Conservation (phyloP, 1,140 invertebrate genomes). For the Drosophila nasuta region DNA sequence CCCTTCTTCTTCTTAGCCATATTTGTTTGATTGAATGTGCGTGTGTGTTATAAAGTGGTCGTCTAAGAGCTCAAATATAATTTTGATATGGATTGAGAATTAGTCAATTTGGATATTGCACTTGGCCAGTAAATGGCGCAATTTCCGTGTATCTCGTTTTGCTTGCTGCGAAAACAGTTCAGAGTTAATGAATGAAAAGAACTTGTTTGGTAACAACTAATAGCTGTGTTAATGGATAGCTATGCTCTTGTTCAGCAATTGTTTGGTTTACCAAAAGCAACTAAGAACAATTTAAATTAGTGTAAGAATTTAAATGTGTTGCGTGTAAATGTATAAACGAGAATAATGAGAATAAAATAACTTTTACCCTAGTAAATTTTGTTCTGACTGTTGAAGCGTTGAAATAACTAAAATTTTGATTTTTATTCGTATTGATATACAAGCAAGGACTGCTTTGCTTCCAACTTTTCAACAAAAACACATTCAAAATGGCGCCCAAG, state of each 20-base stretch:
- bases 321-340: background rate
- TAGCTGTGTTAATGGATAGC: background rate
- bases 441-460: constrained; percentile 1
- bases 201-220: background rate
- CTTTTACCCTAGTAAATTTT: constrained; percentile 42
- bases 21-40: constrained; percentile 26
- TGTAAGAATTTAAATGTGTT: background rate
- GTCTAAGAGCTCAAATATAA: constrained; percentile 34
- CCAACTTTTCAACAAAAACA: background rate
- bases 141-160: constrained; percentile 62
- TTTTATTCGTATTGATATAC: background rate
- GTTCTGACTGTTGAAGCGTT: constrained; percentile 33
- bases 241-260: background rate
- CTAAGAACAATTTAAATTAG: constrained; percentile 8
- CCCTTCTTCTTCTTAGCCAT: constrained; percentile 74
- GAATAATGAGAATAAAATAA: constrained; percentile 33
- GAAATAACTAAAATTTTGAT: constrained; percentile 34
- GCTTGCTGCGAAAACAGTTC: constrained; percentile 11
- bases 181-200: background rate
- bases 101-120: constrained; percentile 76
- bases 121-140: constrained; percentile 74
- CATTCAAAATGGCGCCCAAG: background rate
- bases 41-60: constrained; percentile 30
- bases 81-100: constrained; percentile 46
- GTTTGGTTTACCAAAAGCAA: constrained; percentile 3